These are phyloP conservation scores for Dipodomys ordii DNA, from an alignment of 2,113 vertebrate genomes.

Conservation along the genomic window DNA sequence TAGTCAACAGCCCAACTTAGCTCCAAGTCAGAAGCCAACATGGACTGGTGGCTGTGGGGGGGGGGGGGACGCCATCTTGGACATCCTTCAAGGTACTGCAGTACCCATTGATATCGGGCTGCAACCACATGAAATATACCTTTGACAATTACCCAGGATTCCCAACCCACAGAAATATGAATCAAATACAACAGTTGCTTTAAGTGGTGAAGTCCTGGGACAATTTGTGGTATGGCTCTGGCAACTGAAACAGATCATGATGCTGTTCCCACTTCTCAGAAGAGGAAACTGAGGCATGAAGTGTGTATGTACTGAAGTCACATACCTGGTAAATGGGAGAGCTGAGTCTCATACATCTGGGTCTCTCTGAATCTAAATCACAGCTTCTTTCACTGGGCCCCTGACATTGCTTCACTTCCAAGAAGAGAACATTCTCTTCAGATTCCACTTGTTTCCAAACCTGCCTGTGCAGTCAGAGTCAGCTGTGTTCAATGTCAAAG, in stretches of 20 bases:
- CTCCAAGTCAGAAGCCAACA: background rate
- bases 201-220: background rate
- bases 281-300: background rate
- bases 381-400: background rate
- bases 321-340: background rate
- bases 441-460: constrained; percentile 62
- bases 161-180: background rate
- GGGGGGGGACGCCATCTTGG: background rate
- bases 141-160: background rate
- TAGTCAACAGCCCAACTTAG: background rate
- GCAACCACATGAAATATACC: background rate
- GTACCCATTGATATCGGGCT: background rate
- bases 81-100: background rate
- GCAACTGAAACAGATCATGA: no score
- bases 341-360: background rate
- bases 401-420: constrained; percentile 48
- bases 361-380: background rate
- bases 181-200: background rate
- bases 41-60: background rate
- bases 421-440: constrained; percentile 70
- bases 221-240: background rate
- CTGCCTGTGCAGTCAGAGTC: constrained; percentile 43
- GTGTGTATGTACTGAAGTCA: background rate
- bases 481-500: constrained; percentile 58
- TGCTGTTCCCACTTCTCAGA: background rate